phyloP scores from a whole-genome alignment of 2,797 vertebrate species.

The Spinibarbus caldwelli region DNA sequence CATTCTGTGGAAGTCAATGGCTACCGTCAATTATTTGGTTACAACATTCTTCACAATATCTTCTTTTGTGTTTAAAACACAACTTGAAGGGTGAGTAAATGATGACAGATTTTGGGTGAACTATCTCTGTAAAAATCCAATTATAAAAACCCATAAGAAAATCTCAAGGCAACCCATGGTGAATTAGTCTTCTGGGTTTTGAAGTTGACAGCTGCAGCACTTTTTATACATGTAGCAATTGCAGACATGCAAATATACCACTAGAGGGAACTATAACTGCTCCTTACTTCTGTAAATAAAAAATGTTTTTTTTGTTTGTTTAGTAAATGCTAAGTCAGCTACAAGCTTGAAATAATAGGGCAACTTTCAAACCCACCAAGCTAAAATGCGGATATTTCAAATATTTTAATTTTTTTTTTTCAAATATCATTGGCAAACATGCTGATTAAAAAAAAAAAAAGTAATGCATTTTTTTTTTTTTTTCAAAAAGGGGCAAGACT shows the following conservation, averaged over 20 bases:
- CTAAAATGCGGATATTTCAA: not conserved
- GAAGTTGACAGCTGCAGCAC: not conserved
- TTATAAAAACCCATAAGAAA: not conserved
- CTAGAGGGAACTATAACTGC: constrained; percentile 22
- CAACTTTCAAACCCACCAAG: not conserved
- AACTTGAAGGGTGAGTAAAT: not conserved
- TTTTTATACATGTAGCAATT: constrained; percentile 8
- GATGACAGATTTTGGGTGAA: not conserved
- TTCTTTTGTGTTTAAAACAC: not conserved
- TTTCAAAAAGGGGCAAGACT: not conserved
- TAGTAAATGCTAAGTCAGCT: not conserved
- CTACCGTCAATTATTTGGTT: not conserved
- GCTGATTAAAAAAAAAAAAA: no score
- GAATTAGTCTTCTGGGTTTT: not conserved
- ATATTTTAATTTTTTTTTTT: not conserved
- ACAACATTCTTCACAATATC: not conserved
- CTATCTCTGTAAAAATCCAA: not conserved
- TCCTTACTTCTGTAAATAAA: not conserved
- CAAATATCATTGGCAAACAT: not conserved
- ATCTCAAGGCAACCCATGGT: not conserved
- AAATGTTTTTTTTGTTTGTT: not conserved
- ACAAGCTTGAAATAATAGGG: not conserved
- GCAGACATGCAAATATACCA: not conserved
- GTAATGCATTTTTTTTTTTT: not conserved
- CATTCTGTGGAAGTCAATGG: not conserved